These are phyloP conservation scores for Leucophora obtusa DNA, from an alignment of 2,888 invertebrate genomes.

Conservation along the genomic window DNA sequence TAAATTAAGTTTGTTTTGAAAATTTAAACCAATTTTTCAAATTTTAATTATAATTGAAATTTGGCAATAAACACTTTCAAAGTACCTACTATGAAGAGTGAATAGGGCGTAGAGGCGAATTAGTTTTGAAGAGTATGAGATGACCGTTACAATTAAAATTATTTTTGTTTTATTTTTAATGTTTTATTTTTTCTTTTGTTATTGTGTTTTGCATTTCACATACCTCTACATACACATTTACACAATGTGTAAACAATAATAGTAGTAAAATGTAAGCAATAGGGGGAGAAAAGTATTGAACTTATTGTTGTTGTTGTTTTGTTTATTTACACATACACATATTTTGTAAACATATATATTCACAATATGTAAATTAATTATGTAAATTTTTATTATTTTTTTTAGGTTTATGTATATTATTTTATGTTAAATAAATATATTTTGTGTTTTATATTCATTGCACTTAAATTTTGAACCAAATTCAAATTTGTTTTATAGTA, in stretches of 20 bases:
- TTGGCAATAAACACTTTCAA: too few relatives aligned
- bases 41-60: too few relatives aligned
- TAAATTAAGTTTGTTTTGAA: too few relatives aligned
- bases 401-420: slow-evolving; percentile 3
- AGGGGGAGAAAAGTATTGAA: slow-evolving; percentile 36
- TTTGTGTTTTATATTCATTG: slow-evolving; percentile 22
- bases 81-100: too few relatives aligned
- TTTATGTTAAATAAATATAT: slow-evolving; percentile 8
- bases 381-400: slow-evolving; percentile 53
- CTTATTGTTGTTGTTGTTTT: slow-evolving; percentile 27
- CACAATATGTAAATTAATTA: slow-evolving; percentile 58
- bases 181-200: background rate
- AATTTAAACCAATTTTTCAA: too few relatives aligned
- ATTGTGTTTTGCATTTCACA: slow-evolving; percentile 10
- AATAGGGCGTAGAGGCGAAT: too few relatives aligned
- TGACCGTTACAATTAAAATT: slow-evolving; percentile 10
- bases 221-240: slow-evolving; percentile 38
- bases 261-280: background rate
- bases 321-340: background rate
- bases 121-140: background rate
- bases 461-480: slow-evolving; percentile 4
- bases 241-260: slow-evolving; percentile 19
- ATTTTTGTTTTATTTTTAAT: slow-evolving; percentile 9
- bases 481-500: slow-evolving; percentile 2
- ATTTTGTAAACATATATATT: slow-evolving; percentile 17